Base-by-base conservation (phyloP, 2,113 vertebrate genomes). In the Vidua macroura region DNA sequence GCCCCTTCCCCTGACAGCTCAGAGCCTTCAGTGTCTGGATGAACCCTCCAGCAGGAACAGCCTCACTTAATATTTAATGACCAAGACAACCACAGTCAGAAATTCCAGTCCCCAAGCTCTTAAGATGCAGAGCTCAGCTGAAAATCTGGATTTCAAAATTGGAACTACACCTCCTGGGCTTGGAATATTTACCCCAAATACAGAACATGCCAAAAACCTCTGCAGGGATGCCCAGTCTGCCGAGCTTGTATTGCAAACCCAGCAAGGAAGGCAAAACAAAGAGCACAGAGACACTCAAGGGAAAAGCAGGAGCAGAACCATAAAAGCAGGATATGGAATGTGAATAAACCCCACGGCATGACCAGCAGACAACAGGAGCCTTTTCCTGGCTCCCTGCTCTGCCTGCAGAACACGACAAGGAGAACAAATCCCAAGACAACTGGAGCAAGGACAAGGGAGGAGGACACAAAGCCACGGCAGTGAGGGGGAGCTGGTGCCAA, bases 41-140 rank as follows among this genome's bases (percentile, higher is more conserved):
- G 60, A 86, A 74, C 52, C 59, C 83, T 77, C 73, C 67, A 90
- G 83, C 77, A 93, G 73, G 44, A 78, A 66, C 59, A 67, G 75
- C 67, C 37, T 80, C 28, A 8, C 11, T 75, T 81, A 90, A 92
- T 92, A 92, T 95, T 93, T 94, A 83, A 95, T 72, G 88, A 88
- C 22, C 58, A 70, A 88, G 75, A 78, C 43, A 76, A 74, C 41
- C 41, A 51, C 31, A 21, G 56, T 46, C 69, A 79, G 90, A 95
- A 90, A 92, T 78, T 81, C 64, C 53, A 79, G 41, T 56, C 94
- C 73, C 83, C 66, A 17, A 88, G 90, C 60, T 75, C n/a, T 83
- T 48, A 25, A 56, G 4, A 81, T 44, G 53, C 0, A 0, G 68
- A 92, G 52, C 30, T 80, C 56, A 63, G 52, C 41, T 90, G 88